Evolutionary conservation across 2,888 invertebrate genomes (phyloP).

Genomic region (Drosophila peninsularis): DNA sequence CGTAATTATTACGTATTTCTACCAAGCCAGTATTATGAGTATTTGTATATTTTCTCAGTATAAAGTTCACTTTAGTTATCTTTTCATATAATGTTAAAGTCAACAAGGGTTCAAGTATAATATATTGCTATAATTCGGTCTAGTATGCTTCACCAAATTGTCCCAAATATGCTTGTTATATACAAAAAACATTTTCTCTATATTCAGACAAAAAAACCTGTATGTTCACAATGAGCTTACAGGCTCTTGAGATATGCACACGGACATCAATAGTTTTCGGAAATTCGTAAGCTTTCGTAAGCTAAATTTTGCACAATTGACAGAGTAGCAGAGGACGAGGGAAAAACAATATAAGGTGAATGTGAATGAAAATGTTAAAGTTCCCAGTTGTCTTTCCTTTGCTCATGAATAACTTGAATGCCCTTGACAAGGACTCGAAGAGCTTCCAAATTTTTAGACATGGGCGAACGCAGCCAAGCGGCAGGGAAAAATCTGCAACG

Average conservation of each 20-base stretch:
- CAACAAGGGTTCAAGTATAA: no score
- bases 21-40: no score
- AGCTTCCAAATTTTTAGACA: slow-evolving; percentile 1
- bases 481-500: not conserved
- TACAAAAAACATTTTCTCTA: not conserved
- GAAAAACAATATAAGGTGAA: not conserved
- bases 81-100: no score
- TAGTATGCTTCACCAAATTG: not conserved
- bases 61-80: not conserved
- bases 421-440: slow-evolving; percentile 9
- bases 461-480: not conserved
- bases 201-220: not conserved
- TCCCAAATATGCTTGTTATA: not conserved
- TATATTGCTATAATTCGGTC: not conserved
- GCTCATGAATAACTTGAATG: slow-evolving; percentile 15
- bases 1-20: no score
- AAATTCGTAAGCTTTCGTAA: not conserved
- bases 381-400: not conserved
- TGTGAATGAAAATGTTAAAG: slow-evolving; percentile 6
- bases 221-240: slow-evolving; percentile 1
- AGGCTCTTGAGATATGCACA: not conserved
- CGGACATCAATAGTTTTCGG: slow-evolving; percentile 7
- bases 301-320: not conserved
- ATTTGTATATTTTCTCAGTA: no score
- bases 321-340: not conserved